Evolutionary conservation across 35 echinoderm and acorn worm species (phyloP).

Genomic region (Amphiura filiformis): DNA sequence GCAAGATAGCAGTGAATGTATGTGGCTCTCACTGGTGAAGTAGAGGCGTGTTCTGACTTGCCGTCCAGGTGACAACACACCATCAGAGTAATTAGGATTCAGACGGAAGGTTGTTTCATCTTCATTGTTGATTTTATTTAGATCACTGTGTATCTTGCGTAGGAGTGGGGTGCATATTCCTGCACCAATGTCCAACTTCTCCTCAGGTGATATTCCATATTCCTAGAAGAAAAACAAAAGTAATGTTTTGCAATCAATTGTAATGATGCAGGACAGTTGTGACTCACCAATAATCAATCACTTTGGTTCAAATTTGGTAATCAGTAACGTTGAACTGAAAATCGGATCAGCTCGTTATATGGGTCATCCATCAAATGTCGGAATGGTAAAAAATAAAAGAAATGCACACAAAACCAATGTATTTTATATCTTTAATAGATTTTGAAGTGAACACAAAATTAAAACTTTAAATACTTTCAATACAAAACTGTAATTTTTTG

Average conservation of each 20-base stretch:
- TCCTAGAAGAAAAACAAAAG: conserved; percentile 53
- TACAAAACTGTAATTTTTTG: too few species aligned
- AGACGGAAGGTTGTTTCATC: conserved; percentile 87
- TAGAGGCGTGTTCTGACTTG: conserved; percentile 94
- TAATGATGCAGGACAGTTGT: too few species aligned
- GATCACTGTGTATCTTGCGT: conserved; percentile 80
- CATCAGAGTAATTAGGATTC: conserved; percentile 84
- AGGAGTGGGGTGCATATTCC: conserved; percentile 92
- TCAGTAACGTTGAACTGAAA: too few species aligned
- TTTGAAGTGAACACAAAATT: too few species aligned
- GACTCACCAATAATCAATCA: too few species aligned
- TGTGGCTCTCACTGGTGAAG: conserved; percentile 99
- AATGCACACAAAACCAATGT: too few species aligned
- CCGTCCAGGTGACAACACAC: conserved; percentile 89
- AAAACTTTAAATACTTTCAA: too few species aligned
- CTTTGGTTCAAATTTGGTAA: too few species aligned
- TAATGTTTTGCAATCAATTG: conserved; percentile 1
- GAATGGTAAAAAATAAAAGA: too few species aligned
- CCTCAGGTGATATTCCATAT: conserved; percentile 77
- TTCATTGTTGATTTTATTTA: conserved; percentile 82
- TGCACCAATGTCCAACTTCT: conserved; percentile 86
- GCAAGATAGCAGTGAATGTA: conserved; percentile 89
- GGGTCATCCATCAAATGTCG: too few species aligned
- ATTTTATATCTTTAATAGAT: too few species aligned
- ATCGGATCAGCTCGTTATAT: too few species aligned